Conservation (phyloP, 2,888 invertebrate genomes). For the Gortyna flavago region DNA sequence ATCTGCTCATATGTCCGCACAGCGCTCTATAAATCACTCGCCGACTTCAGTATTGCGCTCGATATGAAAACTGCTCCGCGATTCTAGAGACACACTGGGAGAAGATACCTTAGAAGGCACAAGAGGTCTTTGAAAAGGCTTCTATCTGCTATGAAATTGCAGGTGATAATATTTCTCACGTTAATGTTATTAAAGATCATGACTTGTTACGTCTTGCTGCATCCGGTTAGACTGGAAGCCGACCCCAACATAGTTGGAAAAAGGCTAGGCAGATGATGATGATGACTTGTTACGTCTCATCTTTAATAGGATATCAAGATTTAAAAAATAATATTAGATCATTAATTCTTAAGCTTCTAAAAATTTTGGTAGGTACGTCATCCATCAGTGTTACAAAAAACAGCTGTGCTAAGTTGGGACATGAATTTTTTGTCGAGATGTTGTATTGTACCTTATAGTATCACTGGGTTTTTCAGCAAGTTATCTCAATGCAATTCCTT, state of each 20-base stretch:
- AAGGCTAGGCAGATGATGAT: no score
- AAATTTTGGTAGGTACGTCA: not conserved
- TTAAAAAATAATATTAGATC: not conserved
- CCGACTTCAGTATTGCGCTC: conserved; percentile 68
- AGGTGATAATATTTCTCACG: not conserved
- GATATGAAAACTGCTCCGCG: conserved; percentile 82
- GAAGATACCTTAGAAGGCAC: conserved; percentile 14
- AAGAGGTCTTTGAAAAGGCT: not conserved
- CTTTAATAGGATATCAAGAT: conserved; percentile 1
- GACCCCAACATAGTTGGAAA: no score
- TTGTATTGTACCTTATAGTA: not conserved
- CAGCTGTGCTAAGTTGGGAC: not conserved
- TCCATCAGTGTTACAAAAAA: not conserved
- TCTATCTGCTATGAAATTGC: not conserved
- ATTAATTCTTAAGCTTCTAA: not conserved
- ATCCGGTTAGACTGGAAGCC: no score
- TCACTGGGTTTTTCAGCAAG: not conserved
- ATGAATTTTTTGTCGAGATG: not conserved
- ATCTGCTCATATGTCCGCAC: conserved; percentile 74
- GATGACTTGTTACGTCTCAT: not conserved
- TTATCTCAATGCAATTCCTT: not conserved
- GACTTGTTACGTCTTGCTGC: not conserved
- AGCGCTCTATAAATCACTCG: conserved; percentile 81
- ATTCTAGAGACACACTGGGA: conserved; percentile 65
- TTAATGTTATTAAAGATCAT: not conserved